These are phyloP conservation scores for Cactoblastis cactorum DNA, from an alignment of 2,888 invertebrate genomes.

Conservation along the genomic window DNA sequence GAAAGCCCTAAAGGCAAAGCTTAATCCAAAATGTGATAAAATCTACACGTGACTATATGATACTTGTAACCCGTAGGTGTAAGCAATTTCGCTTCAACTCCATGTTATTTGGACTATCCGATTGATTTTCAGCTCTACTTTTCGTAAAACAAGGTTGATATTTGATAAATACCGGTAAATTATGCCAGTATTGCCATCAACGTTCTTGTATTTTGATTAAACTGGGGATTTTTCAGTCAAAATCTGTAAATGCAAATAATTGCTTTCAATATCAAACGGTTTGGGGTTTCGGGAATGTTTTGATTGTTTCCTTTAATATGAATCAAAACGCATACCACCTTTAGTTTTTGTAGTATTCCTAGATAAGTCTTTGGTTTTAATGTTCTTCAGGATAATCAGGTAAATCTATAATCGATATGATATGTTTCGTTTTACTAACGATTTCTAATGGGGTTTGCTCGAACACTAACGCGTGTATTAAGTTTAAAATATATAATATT, in stretches of 20 bases:
- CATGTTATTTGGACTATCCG: not conserved
- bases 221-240: not conserved
- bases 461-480: too few species aligned
- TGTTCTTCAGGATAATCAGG: too few species aligned
- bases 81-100: conserved; percentile 1
- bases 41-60: not conserved
- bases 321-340: too few species aligned
- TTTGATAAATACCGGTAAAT: not conserved
- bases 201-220: not conserved
- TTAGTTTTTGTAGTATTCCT: too few species aligned
- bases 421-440: too few species aligned
- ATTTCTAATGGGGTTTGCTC: too few species aligned
- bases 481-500: too few species aligned
- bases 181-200: conserved; percentile 1
- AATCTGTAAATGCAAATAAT: conserved; percentile 1
- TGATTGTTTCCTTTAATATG: not conserved
- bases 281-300: not conserved
- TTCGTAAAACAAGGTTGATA: not conserved
- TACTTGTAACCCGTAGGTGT: conserved; percentile 1
- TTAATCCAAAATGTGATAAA: not conserved
- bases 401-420: too few species aligned
- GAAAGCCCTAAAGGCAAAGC: not conserved
- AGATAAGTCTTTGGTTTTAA: too few species aligned
- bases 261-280: not conserved
- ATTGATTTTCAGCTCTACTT: not conserved